A percentile compares a stretch with the other conserved stretches of the same genome.
Evolutionary conservation across 1,140 invertebrate genomes (phyloP).

Genomic region (Drosophila burlai): DNA sequence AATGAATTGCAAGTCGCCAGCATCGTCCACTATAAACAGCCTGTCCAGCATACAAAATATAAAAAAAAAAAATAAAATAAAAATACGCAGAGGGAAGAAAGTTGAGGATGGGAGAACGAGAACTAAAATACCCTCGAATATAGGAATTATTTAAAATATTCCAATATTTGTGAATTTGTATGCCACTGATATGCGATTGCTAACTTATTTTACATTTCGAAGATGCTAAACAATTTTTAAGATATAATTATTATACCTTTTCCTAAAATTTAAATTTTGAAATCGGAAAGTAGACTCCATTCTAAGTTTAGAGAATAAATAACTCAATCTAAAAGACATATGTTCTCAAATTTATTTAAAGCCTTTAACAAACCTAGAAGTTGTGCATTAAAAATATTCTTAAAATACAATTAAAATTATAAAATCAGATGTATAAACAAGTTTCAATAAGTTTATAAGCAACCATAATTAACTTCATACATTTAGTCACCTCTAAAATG

Average conservation of each 20-base stretch:
- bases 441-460: not conserved
- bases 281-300: not conserved
- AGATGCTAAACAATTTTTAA: no score
- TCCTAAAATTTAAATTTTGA: not conserved
- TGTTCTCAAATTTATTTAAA: not conserved
- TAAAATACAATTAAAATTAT: not conserved
- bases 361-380: not conserved
- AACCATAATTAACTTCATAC: no score
- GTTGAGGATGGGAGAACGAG: not conserved
- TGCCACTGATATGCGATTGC: not conserved
- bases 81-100: not conserved
- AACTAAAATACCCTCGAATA: not conserved
- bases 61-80: slow-evolving; percentile 44
- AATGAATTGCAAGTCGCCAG: slow-evolving; percentile 73
- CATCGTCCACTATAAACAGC: slow-evolving; percentile 27
- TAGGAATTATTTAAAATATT: not conserved
- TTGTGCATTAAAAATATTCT: no score
- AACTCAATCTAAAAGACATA: not conserved
- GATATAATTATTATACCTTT: not conserved
- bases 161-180: no score
- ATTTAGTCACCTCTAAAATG: no score
- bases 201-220: not conserved
- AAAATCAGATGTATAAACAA: not conserved
- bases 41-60: slow-evolving; percentile 68
- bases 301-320: not conserved